These are phyloP conservation scores for Entelurus aequoreus DNA, from an alignment of 2,113 vertebrate species.

Conservation along the genomic window DNA sequence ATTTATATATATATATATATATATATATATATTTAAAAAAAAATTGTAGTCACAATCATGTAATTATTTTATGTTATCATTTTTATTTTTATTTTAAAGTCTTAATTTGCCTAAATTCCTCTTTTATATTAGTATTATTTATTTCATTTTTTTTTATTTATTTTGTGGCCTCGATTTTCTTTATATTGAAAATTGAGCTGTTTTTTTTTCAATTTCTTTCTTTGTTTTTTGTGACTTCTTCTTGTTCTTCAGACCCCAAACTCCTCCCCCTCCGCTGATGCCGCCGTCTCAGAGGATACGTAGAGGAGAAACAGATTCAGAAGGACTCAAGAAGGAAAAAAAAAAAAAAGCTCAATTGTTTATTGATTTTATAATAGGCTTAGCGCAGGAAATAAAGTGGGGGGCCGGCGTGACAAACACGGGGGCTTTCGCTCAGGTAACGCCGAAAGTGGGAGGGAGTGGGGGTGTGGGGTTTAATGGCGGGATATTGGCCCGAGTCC, in stretches of 20 bases:
- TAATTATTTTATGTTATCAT: too few relatives aligned
- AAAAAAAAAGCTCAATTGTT: conserved; percentile 75
- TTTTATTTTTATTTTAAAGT: too few relatives aligned
- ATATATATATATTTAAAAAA: too few relatives aligned
- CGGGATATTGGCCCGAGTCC: conserved; percentile 55
- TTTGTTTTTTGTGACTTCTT: conserved; percentile 8
- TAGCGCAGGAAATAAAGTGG: conserved; percentile 76
- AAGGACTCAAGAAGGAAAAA: conserved; percentile 51
- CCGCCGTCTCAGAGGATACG: conserved; percentile 68
- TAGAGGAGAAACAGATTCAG: conserved; percentile 76
- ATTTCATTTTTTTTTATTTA: too few relatives aligned
- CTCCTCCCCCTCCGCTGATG: conserved; percentile 48
- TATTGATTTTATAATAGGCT: conserved; percentile 86
- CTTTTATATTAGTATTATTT: too few relatives aligned
- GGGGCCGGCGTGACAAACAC: conserved; percentile 69
- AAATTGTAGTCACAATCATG: too few relatives aligned
- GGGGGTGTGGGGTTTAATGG: conserved; percentile 36
- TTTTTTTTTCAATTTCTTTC: conserved; percentile 12
- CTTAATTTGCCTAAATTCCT: too few relatives aligned
- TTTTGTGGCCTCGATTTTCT: too few relatives aligned
- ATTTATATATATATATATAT: too few relatives aligned
- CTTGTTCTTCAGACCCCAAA: conserved; percentile 8
- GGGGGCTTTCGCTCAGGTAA: conserved; percentile 66
- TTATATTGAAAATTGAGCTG: conserved; percentile 1
- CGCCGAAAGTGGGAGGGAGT: conserved; percentile 6